Evolutionary conservation across 2,113 vertebrate species (phyloP), one percentile per base, ranked within the genome.

Genomic region (Heterochromis multidens): DNA sequence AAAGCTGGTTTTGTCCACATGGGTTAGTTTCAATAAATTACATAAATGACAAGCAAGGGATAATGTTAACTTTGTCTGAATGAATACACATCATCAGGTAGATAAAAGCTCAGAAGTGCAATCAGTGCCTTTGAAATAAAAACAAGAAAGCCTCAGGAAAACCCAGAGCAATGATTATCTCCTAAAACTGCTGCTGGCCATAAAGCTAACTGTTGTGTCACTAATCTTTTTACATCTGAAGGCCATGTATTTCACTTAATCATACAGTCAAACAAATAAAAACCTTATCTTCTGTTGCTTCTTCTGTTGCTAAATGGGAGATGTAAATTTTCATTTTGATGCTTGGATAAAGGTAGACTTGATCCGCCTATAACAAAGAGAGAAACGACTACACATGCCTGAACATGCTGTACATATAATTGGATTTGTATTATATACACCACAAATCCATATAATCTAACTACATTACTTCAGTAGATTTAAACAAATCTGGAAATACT

Each of bases 91-190:
- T 92, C 80, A 92, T 91, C 89, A 74, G 62, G 63, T 78, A 87
- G 88, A 92, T 84, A 91, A 89, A 58, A 56, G 86, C 46, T 85
- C 70, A 46, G 43, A 83, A 91, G 67, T 89, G 86, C 87, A 94
- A 93, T 93, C 92, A 91, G 83, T 84, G 74, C 82, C 76, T 93
- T 91, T 90, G 83, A 94, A 91, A 85, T 87, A 85, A 87, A 84
- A 80, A 85, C 74, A 83, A 89, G 81, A 90, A 87, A 87, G 82
- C 72, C 16, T 49, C 80, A 37, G 81, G 33, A 83, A 88, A 79
- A 85, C 31, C 33, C 74, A 80, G 83, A 87, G 81, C 54, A 25
- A 78, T 92, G 82, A 93, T 94, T 92, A 91, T 92, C 77, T 88
- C 61, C 31, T 31, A 78, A 83, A 86, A 86, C 60, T 88, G 82